These are phyloP conservation scores for Temnothorax curvispinosus DNA, from an alignment of 1,140 invertebrate species.

Conservation along the genomic window DNA sequence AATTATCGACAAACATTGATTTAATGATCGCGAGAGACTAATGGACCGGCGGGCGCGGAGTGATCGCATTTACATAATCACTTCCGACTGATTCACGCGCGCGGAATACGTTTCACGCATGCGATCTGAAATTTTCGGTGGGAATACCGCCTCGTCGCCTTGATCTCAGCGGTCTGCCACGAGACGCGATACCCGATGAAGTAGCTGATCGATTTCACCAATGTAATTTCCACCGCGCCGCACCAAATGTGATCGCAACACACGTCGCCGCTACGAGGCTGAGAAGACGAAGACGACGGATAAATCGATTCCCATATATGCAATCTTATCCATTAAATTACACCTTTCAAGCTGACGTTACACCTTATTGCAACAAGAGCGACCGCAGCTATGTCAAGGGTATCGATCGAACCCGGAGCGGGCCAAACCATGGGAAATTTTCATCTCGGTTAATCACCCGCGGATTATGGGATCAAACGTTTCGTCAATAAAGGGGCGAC, in stretches of 20 bases:
- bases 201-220: slow-evolving; percentile 3
- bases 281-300: not conserved
- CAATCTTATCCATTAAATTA: slow-evolving; percentile 21
- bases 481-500: not conserved
- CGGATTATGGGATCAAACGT: not conserved
- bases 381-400: slow-evolving; percentile 30
- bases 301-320: slow-evolving; percentile 1
- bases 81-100: not conserved
- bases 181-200: not conserved
- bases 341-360: slow-evolving; percentile 9
- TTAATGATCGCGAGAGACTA: not conserved
- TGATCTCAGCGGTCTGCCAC: not conserved
- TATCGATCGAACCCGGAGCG: not conserved
- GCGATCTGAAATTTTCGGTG: not conserved
- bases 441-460: not conserved
- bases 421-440: not conserved
- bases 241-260: slow-evolving; percentile 21
- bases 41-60: not conserved
- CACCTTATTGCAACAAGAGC: not conserved
- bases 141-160: not conserved
- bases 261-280: not conserved
- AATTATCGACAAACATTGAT: not conserved
- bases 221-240: not conserved
- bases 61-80: slow-evolving; percentile 11
- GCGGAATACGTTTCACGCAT: not conserved